phyloP scores from a whole-genome alignment of 2,113 vertebrate species.

The Myiagra hebetior region DNA sequence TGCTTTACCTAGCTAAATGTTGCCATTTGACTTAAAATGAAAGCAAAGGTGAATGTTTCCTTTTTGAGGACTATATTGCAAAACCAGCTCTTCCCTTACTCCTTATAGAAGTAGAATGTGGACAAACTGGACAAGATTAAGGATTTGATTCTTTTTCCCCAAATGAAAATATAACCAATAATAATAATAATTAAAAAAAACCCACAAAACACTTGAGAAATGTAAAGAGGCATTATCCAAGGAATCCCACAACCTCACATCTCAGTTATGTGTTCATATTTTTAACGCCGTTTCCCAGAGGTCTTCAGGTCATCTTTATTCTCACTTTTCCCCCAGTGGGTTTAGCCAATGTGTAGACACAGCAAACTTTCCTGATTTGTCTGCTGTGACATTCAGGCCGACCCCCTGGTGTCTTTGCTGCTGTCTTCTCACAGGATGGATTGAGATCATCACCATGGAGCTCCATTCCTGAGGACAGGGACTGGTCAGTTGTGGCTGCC shows the following conservation, averaged over 20 bases:
- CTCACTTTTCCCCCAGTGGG: background rate
- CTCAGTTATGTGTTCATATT: constrained; percentile 15
- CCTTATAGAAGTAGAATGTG: background rate
- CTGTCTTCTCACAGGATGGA: background rate
- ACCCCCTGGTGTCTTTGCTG: background rate
- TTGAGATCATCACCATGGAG: background rate
- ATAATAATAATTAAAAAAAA: background rate
- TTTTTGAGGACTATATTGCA: background rate
- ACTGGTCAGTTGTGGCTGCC: background rate
- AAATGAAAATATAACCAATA: background rate
- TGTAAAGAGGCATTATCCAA: constrained; percentile 11
- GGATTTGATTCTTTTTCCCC: background rate
- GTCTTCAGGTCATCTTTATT: background rate
- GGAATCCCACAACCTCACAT: background rate
- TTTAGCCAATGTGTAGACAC: background rate
- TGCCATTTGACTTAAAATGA: background rate
- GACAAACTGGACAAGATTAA: background rate
- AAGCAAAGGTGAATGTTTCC: background rate
- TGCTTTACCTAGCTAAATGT: background rate
- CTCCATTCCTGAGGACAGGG: background rate
- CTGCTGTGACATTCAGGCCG: background rate
- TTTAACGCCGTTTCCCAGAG: background rate
- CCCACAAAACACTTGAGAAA: background rate
- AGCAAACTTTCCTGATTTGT: constrained; percentile 13
- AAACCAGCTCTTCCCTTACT: background rate